These are phyloP conservation scores for Ariopsis seemanni DNA, from an alignment of 2,113 vertebrate species.

Conservation along the genomic window DNA sequence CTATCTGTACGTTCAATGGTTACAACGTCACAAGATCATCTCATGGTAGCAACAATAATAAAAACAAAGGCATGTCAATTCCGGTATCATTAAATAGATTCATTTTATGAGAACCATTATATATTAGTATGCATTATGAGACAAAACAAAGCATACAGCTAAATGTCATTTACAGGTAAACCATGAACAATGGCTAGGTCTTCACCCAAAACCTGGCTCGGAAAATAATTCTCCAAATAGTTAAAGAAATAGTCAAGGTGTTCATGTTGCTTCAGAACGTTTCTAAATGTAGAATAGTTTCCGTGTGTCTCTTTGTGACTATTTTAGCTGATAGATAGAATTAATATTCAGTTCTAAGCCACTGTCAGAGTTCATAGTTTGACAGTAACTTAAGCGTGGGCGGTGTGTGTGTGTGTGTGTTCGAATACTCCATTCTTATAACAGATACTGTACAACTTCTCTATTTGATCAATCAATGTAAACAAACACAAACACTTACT, in stretches of 20 bases:
- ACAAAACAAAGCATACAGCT: slow-evolving; percentile 86
- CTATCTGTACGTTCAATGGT: slow-evolving; percentile 80
- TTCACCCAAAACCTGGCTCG: slow-evolving; percentile 49
- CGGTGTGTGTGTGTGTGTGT: slow-evolving; percentile 24
- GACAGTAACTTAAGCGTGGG: slow-evolving; percentile 32
- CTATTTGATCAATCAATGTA: slow-evolving; percentile 46
- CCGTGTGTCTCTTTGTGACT: neutral
- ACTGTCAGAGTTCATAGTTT: slow-evolving; percentile 27
- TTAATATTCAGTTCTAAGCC: slow-evolving; percentile 6
- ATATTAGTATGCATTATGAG: slow-evolving; percentile 98
- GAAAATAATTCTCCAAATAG: slow-evolving; percentile 56
- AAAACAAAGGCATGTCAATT: slow-evolving; percentile 85
- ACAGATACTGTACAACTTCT: slow-evolving; percentile 39
- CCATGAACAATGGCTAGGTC: slow-evolving; percentile 76
- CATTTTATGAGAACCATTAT: slow-evolving; percentile 99
- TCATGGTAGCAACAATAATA: slow-evolving; percentile 62
- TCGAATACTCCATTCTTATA: slow-evolving; percentile 6
- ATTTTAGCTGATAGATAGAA: slow-evolving; percentile 17
- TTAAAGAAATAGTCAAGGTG: slow-evolving; percentile 52
- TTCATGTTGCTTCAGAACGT: slow-evolving; percentile 44
- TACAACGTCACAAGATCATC: slow-evolving; percentile 78
- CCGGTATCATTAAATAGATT: slow-evolving; percentile 99
- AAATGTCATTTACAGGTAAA: slow-evolving; percentile 91
- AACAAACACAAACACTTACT: slow-evolving; percentile 61
- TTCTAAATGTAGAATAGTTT: slow-evolving; percentile 29